Evolutionary conservation across 2,113 vertebrate genomes (phyloP), one percentile per base, ranked within the genome.

Genomic region (Lycocorax pyrrhopterus): DNA sequence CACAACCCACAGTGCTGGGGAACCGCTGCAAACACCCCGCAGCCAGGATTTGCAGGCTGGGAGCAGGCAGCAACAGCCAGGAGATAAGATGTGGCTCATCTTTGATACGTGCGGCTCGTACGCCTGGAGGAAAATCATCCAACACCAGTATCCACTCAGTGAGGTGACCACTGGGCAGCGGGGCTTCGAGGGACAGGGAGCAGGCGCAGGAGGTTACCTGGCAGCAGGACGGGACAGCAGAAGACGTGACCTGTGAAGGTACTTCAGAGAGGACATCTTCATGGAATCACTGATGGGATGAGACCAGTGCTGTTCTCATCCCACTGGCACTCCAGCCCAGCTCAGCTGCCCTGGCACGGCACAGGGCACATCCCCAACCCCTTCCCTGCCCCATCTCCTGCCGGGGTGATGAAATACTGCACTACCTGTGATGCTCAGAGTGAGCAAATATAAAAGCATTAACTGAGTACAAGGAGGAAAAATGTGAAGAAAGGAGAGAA

Each of bases 101-200:
- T 95, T 92, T 96, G 81, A 84, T 79, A 68, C 0, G 1, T 37
- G 84, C 47, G 82, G 73, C 84, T 95, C 9, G 1, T 89, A 83
- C 0, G 49, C 91, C 91, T 46, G 73, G 49, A 94, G 95, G 81
- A 89, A 94, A 81, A 82, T 64, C 58, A 84, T 84, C 77, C 72
- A 46, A 72, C 4, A 0, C 0, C 2, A 47, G 47, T 6, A 43
- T 35, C n/a, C 1, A 4, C 72, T 71, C 0, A 1, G 51, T 0
- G 1, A 72, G 55, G 49, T 3, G 23, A 59, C 29, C 0, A 6
- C 21, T 0, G 6, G 86, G 37, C 80, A 53, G 55, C 3, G 2
- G 25, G 76, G 53, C 46, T 87, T 30, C 0, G 4, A 47, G 41
- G 41, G 58, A 49, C 58, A 35, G 33, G 14, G 26, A 52, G 17